phyloP scores from a whole-genome alignment of 1,140 invertebrate species.

The Pinna nobilis region DNA sequence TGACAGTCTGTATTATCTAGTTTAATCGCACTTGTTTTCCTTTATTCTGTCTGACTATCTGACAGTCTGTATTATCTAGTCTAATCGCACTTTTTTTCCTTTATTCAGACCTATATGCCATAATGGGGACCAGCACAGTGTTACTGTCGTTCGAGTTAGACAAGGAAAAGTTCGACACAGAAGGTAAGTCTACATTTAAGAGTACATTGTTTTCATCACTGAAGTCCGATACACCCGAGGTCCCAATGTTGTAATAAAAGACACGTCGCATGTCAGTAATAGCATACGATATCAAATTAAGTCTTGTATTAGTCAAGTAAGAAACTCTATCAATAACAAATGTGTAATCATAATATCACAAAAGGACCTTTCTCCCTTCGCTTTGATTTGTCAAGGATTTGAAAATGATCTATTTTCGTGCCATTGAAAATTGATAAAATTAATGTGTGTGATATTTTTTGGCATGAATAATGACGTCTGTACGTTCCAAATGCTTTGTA shows the following conservation, averaged over 20 bases:
- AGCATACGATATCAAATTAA: too few species aligned
- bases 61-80: too few species aligned
- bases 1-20: too few species aligned
- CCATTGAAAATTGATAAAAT: not conserved
- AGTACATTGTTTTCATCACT: not conserved
- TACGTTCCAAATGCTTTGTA: not conserved
- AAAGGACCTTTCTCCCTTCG: not conserved
- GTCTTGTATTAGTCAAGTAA: too few species aligned
- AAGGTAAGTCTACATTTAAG: not conserved
- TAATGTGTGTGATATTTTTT: not conserved
- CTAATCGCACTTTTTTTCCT: too few species aligned
- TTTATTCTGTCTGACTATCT: too few species aligned
- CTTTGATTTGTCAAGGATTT: not conserved
- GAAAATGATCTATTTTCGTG: not conserved
- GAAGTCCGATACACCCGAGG: not conserved
- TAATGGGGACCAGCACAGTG: conserved; percentile 12
- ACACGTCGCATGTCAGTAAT: too few species aligned
- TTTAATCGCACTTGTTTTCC: too few species aligned
- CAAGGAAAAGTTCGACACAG: not conserved
- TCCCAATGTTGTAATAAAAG: not conserved
- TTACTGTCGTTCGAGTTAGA: conserved; percentile 4
- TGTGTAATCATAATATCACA: not conserved
- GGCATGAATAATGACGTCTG: not conserved
- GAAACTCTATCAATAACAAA: too few species aligned
- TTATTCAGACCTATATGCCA: too few species aligned